Evolutionary conservation across 2,113 vertebrate species (phyloP).

Genomic region (Lophotis ruficrista): DNA sequence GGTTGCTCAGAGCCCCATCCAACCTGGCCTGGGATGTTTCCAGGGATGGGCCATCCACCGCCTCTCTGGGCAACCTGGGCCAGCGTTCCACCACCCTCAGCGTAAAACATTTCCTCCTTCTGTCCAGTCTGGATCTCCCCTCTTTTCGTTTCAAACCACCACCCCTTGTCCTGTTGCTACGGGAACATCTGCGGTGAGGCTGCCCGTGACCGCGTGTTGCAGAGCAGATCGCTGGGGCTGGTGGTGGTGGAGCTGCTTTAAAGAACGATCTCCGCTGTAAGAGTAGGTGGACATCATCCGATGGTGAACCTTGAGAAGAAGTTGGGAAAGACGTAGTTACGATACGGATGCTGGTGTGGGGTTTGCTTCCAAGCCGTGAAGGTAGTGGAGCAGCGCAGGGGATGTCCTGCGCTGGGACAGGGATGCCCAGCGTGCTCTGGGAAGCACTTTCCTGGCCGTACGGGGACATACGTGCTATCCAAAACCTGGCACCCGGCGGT

Average conservation of each 20-base stretch:
- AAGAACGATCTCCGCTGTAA: neutral
- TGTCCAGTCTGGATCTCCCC: neutral
- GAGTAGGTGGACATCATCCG: fast-evolving
- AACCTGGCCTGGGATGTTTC: too few relatives aligned
- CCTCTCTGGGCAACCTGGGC: too few relatives aligned
- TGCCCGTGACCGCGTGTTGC: neutral
- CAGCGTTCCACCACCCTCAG: too few relatives aligned
- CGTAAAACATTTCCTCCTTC: neutral
- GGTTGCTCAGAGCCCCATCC: too few relatives aligned
- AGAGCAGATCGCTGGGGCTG: neutral
- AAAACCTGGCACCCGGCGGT: neutral
- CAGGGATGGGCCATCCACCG: too few relatives aligned
- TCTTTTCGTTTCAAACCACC: neutral
- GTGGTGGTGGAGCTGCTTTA: neutral
- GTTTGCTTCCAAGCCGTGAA: neutral
- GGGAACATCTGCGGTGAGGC: neutral
- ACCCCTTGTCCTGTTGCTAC: too few relatives aligned
- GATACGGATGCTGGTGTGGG: neutral
- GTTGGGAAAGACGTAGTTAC: neutral
- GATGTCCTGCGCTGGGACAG: neutral
- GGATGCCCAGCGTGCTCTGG: neutral
- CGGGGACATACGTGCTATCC: neutral
- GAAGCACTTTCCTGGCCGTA: neutral
- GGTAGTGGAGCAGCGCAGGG: neutral
- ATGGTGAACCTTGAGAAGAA: neutral